phyloP scores from a whole-genome alignment of 2,797 vertebrate genomes.

The Melanotaenia trifasciata region DNA sequence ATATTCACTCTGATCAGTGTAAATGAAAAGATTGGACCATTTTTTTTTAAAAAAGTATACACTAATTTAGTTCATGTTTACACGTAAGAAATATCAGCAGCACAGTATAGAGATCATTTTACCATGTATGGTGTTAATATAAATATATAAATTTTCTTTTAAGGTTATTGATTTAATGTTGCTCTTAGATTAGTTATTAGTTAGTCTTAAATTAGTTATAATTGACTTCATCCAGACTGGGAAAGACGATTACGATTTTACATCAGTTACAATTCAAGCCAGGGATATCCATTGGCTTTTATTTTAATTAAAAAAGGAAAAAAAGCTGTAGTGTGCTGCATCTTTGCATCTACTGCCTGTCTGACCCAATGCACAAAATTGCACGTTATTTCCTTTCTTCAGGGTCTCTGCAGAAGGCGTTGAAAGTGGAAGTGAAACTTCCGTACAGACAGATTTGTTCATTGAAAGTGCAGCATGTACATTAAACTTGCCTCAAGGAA shows the following conservation, averaged over 20 bases:
- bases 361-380: not conserved
- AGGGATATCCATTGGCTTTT: not conserved
- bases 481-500: constrained; percentile 23
- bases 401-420: constrained; percentile 16
- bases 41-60: not conserved
- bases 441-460: constrained; percentile 47
- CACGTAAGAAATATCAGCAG: not conserved
- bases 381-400: constrained; percentile 28
- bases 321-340: not conserved
- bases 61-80: not conserved
- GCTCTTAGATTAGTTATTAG: too few relatives aligned
- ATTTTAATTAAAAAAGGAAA: not conserved
- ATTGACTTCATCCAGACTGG: not conserved
- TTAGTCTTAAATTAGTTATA: too few relatives aligned
- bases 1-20: constrained; percentile 14
- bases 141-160: too few relatives aligned
- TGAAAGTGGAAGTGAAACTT: constrained; percentile 76
- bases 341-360: constrained; percentile 15
- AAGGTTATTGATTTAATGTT: too few relatives aligned
- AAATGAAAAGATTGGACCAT: not conserved
- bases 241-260: too few relatives aligned
- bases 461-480: constrained; percentile 36
- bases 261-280: not conserved
- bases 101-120: too few relatives aligned
- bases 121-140: too few relatives aligned